These are phyloP conservation scores for Zonotrichia leucophrys DNA, from an alignment of 2,113 vertebrate species.

Conservation along the genomic window DNA sequence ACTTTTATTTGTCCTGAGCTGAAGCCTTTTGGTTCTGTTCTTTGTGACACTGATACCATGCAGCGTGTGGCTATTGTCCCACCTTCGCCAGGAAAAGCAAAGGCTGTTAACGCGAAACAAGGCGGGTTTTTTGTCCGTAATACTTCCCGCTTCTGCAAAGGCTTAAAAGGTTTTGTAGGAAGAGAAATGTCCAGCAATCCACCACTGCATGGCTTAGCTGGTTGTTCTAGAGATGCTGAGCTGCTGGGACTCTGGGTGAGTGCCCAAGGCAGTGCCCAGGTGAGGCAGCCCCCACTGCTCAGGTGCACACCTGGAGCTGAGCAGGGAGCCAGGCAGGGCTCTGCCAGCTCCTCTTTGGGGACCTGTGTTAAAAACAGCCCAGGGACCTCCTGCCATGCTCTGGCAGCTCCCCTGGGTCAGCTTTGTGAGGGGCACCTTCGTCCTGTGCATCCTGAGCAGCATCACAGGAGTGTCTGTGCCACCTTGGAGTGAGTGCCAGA, in stretches of 20 bases:
- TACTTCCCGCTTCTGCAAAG: not conserved
- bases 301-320: accelerated
- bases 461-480: accelerated
- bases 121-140: not conserved
- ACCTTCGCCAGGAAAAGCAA: constrained; percentile 43
- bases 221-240: not conserved
- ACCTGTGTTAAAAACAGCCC: not conserved
- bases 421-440: accelerated
- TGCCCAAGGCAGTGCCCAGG: not conserved
- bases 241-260: not conserved
- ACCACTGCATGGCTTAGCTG: not conserved
- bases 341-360: not conserved
- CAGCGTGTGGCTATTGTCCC: constrained; percentile 59
- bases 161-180: not conserved
- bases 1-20: constrained; percentile 67
- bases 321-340: not conserved
- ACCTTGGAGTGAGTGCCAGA: not conserved
- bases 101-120: constrained; percentile 40
- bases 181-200: not conserved
- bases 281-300: accelerated
- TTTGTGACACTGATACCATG: constrained; percentile 62
- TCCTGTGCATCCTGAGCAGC: accelerated
- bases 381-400: not conserved
- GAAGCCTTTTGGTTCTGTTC: constrained; percentile 55
- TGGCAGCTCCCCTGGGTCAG: not conserved